Base-by-base conservation (phyloP, 2,113 vertebrate genomes). In the Paralichthys olivaceus region DNA sequence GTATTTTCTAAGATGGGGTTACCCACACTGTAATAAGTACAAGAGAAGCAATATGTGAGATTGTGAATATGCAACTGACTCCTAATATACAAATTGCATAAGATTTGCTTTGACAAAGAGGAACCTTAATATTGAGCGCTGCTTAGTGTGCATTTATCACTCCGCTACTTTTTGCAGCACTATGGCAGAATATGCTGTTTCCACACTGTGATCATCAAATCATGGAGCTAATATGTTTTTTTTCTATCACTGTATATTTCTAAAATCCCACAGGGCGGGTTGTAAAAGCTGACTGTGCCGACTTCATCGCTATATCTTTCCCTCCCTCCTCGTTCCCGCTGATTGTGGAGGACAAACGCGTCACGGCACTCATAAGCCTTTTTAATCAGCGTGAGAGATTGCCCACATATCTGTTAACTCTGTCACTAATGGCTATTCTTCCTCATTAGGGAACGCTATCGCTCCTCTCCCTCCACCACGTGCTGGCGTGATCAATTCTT, bases 341-440 rank as follows among this genome's bases (percentile, higher is more conserved):
- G 56, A 85, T 79, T 73, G 56, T 83, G 80, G 80, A 88, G 81
- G 85, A 86, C 84, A 77, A 87, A 79, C 9, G 65, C 72, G 74
- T 76, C 84, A 70, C 2, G 4, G 69, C 28, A 0, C 82, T 87
- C 87, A 85, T 90, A 87, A 91, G 85, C 87, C 85, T 83, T 85
- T 90, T 90, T 89, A 92, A 91, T 89, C 90, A 89, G 90, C 69
- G 75, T 92, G 88, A 88, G 86, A 84, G 79, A 91, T 92, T 86
- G 80, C 56, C 77, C 81, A 62, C 86, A 72, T 83, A 81, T 80
- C 85, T 83, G 72, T 89, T 88, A 89, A 83, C 84, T 80, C 79
- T 80, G 75, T 83, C 84, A 91, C 81, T 89, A 88, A 90, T 90
- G 82, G 84, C 86, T 72, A 89, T 92, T 87, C 80, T 75, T 91